A percentile compares a stretch with the other conserved stretches of the same genome.
These are phyloP conservation scores for Numida meleagris DNA, from an alignment of 2,113 vertebrate genomes.

Conservation along the genomic window DNA sequence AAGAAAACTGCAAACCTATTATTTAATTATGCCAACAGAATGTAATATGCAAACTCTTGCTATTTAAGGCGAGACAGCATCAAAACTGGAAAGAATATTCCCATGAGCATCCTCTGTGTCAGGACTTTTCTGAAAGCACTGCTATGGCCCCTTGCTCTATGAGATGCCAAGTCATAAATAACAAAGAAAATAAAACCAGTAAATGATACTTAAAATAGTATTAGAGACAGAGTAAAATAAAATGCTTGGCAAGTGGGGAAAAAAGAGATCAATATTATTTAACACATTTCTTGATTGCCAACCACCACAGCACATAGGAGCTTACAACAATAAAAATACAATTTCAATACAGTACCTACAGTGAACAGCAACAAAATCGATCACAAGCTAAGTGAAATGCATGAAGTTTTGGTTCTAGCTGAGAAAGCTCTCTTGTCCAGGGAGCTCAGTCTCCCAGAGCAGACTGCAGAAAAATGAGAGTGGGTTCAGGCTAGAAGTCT, in stretches of 20 bases:
- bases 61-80: not conserved
- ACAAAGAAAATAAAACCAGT: conserved; percentile 49
- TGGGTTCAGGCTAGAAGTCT: not conserved
- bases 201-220: conserved; percentile 54
- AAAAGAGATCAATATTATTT: conserved; percentile 69
- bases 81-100: not conserved
- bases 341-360: conserved; percentile 27
- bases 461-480: not conserved
- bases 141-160: not conserved
- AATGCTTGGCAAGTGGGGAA: conserved; percentile 11
- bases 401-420: conserved; percentile 35
- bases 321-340: conserved; percentile 62
- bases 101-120: not conserved
- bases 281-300: conserved; percentile 64
- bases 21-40: not conserved
- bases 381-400: conserved; percentile 58
- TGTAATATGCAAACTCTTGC: not conserved
- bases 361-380: conserved; percentile 34
- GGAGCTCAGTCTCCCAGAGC: not conserved
- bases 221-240: conserved; percentile 34
- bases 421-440: not conserved
- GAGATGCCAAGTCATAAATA: not conserved
- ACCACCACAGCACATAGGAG: conserved; percentile 1
- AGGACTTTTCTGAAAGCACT: not conserved
- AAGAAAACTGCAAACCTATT: not conserved